Conservation (phyloP, 2,113 vertebrate genomes). For the Dicentrarchus labrax region DNA sequence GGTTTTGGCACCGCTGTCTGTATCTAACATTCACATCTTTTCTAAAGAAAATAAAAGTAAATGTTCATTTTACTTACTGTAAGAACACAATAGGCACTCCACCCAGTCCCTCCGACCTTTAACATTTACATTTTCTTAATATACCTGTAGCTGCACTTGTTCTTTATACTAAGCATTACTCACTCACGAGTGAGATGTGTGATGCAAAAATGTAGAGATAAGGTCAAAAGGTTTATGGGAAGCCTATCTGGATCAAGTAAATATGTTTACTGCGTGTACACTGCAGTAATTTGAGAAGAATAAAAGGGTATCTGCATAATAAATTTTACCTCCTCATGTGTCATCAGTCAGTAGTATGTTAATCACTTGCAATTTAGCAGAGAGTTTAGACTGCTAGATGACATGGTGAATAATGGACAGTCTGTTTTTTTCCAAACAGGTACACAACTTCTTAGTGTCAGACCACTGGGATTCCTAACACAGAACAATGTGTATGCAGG, state of each 20-base stretch:
- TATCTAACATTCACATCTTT: not conserved
- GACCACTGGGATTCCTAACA: not conserved
- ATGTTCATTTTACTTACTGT: not conserved
- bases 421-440: not conserved
- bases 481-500: not conserved
- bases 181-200: not conserved
- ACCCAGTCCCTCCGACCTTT: not conserved
- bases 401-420: not conserved
- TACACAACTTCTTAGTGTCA: not conserved
- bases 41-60: not conserved
- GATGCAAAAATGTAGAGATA: no score
- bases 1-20: not conserved
- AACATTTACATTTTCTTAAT: not conserved
- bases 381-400: not conserved
- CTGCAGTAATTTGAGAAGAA: not conserved
- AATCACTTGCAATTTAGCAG: not conserved
- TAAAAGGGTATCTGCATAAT: not conserved
- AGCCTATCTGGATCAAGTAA: not conserved
- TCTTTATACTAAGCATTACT: not conserved
- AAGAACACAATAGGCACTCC: not conserved
- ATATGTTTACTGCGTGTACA: no score
- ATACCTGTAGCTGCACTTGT: not conserved
- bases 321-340: not conserved
- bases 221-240: no score
- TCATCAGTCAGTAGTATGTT: not conserved